These are phyloP conservation scores for Ictalurus punctatus DNA, from an alignment of 2,113 vertebrate genomes.

Conservation along the genomic window DNA sequence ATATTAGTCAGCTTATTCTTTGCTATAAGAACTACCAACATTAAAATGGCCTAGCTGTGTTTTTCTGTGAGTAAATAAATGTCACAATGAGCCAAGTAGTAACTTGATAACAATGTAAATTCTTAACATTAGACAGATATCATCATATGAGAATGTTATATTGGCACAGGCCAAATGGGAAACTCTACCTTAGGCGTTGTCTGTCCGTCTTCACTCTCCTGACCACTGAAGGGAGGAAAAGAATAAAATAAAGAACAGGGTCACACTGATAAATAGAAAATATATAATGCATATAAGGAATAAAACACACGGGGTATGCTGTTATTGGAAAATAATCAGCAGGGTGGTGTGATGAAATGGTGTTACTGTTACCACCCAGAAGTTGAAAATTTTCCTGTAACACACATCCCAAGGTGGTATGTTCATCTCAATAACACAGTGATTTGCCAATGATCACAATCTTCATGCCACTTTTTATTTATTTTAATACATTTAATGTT, in stretches of 20 bases:
- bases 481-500: not conserved
- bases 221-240: constrained; percentile 68
- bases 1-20: not conserved
- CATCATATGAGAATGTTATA: not conserved
- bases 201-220: constrained; percentile 76
- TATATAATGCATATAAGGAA: not conserved
- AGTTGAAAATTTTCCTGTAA: not conserved
- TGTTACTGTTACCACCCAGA: not conserved
- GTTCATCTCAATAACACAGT: not conserved
- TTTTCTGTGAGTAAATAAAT: not conserved
- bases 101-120: not conserved
- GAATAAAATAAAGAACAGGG: not conserved
- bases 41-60: not conserved
- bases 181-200: constrained; percentile 77
- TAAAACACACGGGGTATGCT: not conserved
- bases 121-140: not conserved
- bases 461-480: not conserved
- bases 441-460: constrained; percentile 1
- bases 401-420: not conserved
- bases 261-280: not conserved
- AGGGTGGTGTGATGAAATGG: not conserved
- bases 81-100: not conserved
- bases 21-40: no score
- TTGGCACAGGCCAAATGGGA: not conserved
- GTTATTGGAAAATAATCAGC: not conserved